These are phyloP conservation scores for Lasius platythorax DNA, from an alignment of 2,888 invertebrate species.

Conservation along the genomic window DNA sequence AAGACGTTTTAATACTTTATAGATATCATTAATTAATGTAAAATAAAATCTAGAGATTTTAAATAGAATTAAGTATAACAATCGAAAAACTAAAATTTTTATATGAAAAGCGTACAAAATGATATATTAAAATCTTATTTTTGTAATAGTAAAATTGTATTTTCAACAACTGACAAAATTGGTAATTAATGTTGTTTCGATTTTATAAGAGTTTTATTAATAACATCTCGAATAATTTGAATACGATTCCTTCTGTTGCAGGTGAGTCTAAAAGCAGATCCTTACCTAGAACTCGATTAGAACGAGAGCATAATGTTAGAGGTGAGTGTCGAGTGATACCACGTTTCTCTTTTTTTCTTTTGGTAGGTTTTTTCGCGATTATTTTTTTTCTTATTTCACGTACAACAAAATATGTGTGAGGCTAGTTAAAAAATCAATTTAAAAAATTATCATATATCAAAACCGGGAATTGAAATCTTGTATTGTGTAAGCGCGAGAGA, in stretches of 20 bases:
- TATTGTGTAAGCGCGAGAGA: background rate
- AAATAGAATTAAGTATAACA: too few species aligned
- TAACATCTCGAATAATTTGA: background rate
- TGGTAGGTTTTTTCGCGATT: background rate
- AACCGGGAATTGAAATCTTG: background rate
- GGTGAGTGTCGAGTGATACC: constrained; percentile 65
- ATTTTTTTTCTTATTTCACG: background rate
- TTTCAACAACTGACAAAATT: background rate
- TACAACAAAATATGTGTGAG: background rate
- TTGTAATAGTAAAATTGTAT: background rate
- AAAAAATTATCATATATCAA: background rate
- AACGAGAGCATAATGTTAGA: constrained; percentile 62
- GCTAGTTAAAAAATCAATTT: background rate
- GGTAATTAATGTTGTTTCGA: background rate
- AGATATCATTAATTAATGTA: background rate
- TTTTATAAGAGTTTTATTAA: background rate
- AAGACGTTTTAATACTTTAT: background rate
- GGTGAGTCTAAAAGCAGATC: constrained; percentile 82
- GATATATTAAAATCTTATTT: background rate
- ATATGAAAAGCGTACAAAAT: background rate
- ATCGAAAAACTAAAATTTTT: background rate
- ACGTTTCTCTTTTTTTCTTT: background rate
- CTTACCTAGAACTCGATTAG: constrained; percentile 71
- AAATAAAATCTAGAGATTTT: background rate
- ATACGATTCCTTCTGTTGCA: constrained; percentile 63